phyloP scores from a whole-genome alignment of 2,888 invertebrate species.

The Microctonus hyperodae region DNA sequence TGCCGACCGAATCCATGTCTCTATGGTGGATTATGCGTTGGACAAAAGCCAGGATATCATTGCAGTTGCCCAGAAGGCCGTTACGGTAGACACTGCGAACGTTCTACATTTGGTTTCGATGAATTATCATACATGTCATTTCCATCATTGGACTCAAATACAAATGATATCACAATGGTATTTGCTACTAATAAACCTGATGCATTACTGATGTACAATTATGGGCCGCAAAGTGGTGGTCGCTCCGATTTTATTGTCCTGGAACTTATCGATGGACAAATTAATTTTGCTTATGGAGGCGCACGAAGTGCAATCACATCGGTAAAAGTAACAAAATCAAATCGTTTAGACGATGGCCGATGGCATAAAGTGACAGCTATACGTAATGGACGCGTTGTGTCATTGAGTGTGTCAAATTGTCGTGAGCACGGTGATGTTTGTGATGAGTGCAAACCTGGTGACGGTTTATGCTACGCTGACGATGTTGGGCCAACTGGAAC shows the following conservation, averaged over 20 bases:
- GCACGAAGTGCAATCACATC: slow-evolving; percentile 87
- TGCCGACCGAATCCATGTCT: slow-evolving; percentile 94
- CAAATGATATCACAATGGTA: slow-evolving; percentile 89
- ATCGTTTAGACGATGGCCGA: slow-evolving; percentile 78
- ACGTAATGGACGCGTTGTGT: slow-evolving; percentile 86
- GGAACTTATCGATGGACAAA: slow-evolving; percentile 83
- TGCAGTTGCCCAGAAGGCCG: slow-evolving; percentile 84
- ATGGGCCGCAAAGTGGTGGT: slow-evolving; percentile 86
- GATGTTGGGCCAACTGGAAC: slow-evolving; percentile 89
- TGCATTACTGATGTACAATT: slow-evolving; percentile 89
- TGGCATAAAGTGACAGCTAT: slow-evolving; percentile 95
- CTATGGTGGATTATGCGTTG: slow-evolving; percentile 87
- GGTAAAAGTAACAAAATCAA: slow-evolving; percentile 72
- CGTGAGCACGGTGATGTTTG: slow-evolving; percentile 87
- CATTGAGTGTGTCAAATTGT: slow-evolving; percentile 82
- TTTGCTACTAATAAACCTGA: slow-evolving; percentile 90
- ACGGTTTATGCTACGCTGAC: slow-evolving; percentile 82
- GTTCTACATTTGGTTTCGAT: slow-evolving; percentile 87
- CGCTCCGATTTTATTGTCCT: slow-evolving; percentile 92
- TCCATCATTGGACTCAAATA: slow-evolving; percentile 82
- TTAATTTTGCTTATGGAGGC: slow-evolving; percentile 89
- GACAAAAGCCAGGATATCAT: slow-evolving; percentile 78
- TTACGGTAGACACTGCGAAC: slow-evolving; percentile 91
- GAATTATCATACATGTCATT: slow-evolving; percentile 91
- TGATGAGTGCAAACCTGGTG: slow-evolving; percentile 85